phyloP scores from a whole-genome alignment of 2,113 vertebrate genomes.

The Porphyrio hochstetteri region DNA sequence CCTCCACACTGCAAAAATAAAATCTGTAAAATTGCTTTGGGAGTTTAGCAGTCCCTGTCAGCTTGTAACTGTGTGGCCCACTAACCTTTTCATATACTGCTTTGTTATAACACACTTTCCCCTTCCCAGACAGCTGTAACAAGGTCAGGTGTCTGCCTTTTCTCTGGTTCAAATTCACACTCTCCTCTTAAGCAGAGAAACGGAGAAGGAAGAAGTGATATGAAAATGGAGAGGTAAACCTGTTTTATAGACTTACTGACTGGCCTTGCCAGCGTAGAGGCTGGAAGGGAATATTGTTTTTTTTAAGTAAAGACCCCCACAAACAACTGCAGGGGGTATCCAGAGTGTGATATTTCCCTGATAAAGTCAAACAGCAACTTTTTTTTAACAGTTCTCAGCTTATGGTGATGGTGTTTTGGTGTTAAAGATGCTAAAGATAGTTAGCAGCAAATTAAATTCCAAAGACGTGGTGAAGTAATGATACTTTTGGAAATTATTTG shows the following conservation, averaged over 20 bases:
- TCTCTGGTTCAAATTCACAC: not conserved
- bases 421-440: not conserved
- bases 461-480: not conserved
- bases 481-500: not conserved
- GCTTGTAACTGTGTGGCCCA: not conserved
- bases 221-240: not conserved
- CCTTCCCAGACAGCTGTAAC: not conserved
- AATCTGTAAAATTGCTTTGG: not conserved
- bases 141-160: not conserved
- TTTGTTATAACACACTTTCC: not conserved
- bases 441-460: not conserved
- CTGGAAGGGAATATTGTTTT: not conserved
- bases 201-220: not conserved
- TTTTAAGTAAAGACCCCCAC: not conserved
- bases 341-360: not conserved
- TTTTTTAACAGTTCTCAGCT: accelerated
- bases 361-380: not conserved
- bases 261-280: not conserved
- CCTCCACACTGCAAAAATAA: not conserved
- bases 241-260: not conserved
- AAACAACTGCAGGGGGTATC: not conserved
- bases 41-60: not conserved
- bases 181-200: not conserved
- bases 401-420: not conserved
- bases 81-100: not conserved